Evolutionary conservation across 2,888 invertebrate species (phyloP), one percentile per base, ranked within the genome.

Genomic region (Euphydryas editha): DNA sequence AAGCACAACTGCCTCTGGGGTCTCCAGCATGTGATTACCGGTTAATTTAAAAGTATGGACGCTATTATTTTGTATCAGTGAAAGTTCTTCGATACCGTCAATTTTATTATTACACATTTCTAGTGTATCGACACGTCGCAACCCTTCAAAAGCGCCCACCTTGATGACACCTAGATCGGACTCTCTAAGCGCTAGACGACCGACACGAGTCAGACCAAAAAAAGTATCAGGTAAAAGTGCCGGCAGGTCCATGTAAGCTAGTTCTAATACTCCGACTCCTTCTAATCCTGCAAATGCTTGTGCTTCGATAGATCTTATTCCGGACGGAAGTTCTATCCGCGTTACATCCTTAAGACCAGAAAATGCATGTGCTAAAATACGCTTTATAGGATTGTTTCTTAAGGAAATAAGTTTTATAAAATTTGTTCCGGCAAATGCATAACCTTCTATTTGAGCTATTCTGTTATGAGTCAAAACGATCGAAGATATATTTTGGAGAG

Each of bases 391-490:
- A 88, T 99, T 99, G 83, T 97, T 96, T 75, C 95, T 95, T 69
- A 99, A 90, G 57, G 97, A 94, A 72, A 99, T 95, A 73, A 97
- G 90, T 78, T 95, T 95, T 68, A 99, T 95, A 83, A 96, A 96
- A 67, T 96, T 96, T 10, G 98, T 97, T 56, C 97, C 97, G 2
- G 96, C 97, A 80, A 98, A 98, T 21, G 97, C 96, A 82, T 96
- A 96, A 7, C 95, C 95, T 78, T 95, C 95, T 65, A 96, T 95
- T 75, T 95, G 94, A 47, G 93, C 93, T 59, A 96, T 96, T 78
- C 94, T 94, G 82, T 96, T 96, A 84, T 96, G 94, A 17, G 95
- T 94, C 72, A 95, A 93, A 72, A 95, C 93, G 78, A 95, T 95
- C 62, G 94, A 95, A 71, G 95, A 95, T 46, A 98, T 94, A 79